Evolutionary conservation across 2,888 invertebrate species (phyloP).

Genomic region (Heteropelma amictum): DNA sequence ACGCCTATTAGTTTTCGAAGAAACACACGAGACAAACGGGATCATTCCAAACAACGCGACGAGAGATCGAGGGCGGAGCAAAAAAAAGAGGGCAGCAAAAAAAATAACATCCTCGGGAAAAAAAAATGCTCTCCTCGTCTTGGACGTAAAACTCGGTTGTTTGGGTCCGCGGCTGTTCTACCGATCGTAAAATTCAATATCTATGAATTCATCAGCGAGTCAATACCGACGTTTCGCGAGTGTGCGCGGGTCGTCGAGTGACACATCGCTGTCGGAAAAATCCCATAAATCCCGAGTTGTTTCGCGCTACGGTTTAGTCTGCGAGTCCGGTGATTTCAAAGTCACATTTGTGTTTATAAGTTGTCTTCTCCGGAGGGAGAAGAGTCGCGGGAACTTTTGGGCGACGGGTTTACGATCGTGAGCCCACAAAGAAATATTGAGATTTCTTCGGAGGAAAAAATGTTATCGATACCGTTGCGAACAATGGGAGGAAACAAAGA

Average conservation of each 20-base stretch:
- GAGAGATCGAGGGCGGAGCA: constrained; percentile 26
- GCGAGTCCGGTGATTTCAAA: constrained; percentile 23
- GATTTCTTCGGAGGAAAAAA: neutral
- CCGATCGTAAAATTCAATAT: constrained; percentile 44
- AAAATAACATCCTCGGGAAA: neutral
- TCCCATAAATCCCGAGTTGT: constrained; percentile 61
- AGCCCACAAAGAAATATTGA: too few species aligned
- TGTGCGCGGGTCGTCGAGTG: too few species aligned
- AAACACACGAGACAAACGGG: constrained; percentile 9
- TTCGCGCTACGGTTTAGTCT: constrained; percentile 61
- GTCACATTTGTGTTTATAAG: too few species aligned
- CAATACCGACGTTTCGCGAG: too few species aligned
- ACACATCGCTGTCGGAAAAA: constrained; percentile 50
- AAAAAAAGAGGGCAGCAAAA: too few species aligned
- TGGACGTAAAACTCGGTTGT: constrained; percentile 25
- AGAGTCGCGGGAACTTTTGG: too few species aligned
- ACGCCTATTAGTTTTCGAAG: constrained; percentile 20
- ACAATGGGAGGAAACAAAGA: neutral
- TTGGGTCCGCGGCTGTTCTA: constrained; percentile 25
- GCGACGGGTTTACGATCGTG: too few species aligned
- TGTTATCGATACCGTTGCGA: constrained; percentile 1
- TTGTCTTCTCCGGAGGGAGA: too few species aligned
- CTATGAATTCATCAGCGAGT: constrained; percentile 14
- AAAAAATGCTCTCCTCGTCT: constrained; percentile 21
- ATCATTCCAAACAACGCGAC: constrained; percentile 21